Evolutionary conservation across 2,888 invertebrate genomes (phyloP), one percentile per base, ranked within the genome.

Genomic region (Seira ritae): DNA sequence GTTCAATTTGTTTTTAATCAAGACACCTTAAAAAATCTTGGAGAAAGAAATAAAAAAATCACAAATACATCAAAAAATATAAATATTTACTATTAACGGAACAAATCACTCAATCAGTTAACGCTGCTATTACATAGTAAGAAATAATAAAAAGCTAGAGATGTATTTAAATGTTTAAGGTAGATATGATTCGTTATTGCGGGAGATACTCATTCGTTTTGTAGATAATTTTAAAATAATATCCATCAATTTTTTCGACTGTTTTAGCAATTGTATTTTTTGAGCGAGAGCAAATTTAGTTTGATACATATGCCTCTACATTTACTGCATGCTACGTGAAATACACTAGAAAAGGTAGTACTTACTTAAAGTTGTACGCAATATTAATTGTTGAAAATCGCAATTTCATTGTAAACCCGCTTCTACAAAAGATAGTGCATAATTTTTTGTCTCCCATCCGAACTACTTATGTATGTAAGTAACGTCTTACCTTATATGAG

Each of bases 81-180:
- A 31, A 31, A 31, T 50, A 50, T 50, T 12, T 3, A n/a, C 3
- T n/a, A n/a, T 50, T 50, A 50, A 50, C 50, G 50, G 17, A 50
- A 50, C 17, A n/a, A n/a, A 50, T n/a, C 50, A 50, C 50, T 50
- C 50, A 50, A 50, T 50, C 50, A 50, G 3, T 50, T 50, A 50
- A 50, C 50, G 50, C 50, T 50, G 50, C 50, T 50, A 50, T 50
- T 50, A 50, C 15, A 12, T n/a, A n/a, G 50, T 50, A 50, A 50
- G 1, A 50, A 50, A n/a, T 50, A n/a, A 42, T 4, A 42, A 42
- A 50, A n/a, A 8, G 3, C 50, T 50, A 50, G 12, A 50, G 17
- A n/a, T 50, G 17, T 50, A 50, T 15, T 50, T 50, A n/a, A 50
- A 3, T 8, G 12, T n/a, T 1, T 50, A n/a, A 3, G 1, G 50